Conservation (phyloP, 2,888 invertebrate species). For the Cryptus armator region DNA sequence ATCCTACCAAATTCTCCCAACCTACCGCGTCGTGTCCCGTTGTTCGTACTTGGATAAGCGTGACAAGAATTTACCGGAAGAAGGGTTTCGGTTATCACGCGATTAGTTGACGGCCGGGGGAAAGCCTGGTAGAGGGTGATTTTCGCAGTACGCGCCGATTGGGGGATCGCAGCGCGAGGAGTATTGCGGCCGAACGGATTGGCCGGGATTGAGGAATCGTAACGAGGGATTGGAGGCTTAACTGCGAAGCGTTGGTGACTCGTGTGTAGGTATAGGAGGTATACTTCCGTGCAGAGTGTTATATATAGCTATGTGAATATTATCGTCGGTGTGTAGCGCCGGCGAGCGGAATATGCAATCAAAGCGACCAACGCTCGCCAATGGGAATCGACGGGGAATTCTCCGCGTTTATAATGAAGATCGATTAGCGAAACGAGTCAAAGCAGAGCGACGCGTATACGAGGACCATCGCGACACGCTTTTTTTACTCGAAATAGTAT, state of each 20-base stretch:
- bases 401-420: constrained; percentile 39
- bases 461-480: not conserved
- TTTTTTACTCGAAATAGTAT: constrained; percentile 6
- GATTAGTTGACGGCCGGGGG: constrained; percentile 76
- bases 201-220: constrained; percentile 3
- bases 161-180: constrained; percentile 15
- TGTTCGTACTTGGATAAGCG: constrained; percentile 55
- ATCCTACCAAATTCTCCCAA: constrained; percentile 16
- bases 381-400: constrained; percentile 6
- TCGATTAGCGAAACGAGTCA: constrained; percentile 20
- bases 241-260: not conserved
- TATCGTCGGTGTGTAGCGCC: not conserved
- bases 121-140: constrained; percentile 20
- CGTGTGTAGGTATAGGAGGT: not conserved
- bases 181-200: constrained; percentile 27
- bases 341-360: not conserved
- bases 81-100: constrained; percentile 77
- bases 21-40: constrained; percentile 28
- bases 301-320: constrained; percentile 2
- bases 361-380: not conserved
- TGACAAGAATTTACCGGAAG: constrained; percentile 58
- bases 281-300: not conserved
- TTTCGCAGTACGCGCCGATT: constrained; percentile 29
- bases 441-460: not conserved
- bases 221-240: constrained; percentile 7